phyloP scores from a whole-genome alignment of 2,797 vertebrate genomes.

The Thripadectes ignobilis region DNA sequence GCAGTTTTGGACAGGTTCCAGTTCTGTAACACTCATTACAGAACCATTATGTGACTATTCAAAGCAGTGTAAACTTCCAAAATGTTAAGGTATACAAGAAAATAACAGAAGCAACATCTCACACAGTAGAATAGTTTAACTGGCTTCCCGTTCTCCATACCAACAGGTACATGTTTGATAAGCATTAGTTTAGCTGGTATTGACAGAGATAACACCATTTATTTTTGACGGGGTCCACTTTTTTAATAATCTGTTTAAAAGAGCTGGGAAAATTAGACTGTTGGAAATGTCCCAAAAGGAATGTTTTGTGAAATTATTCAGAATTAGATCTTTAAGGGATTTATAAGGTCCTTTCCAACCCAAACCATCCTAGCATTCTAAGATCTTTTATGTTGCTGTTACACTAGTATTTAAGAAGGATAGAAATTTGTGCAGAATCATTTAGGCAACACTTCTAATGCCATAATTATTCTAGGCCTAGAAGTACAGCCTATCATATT shows the following conservation, averaged over 20 bases:
- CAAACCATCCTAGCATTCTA: not conserved
- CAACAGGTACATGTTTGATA: not conserved
- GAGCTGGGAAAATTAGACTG: not conserved
- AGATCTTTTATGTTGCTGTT: not conserved
- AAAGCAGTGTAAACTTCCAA: not conserved
- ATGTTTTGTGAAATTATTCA: not conserved
- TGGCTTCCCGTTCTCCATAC: not conserved
- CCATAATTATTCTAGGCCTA: not conserved
- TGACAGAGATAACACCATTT: not conserved
- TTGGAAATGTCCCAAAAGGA: not conserved
- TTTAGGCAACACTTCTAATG: not conserved
- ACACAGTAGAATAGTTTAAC: not conserved
- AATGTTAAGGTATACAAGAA: not conserved
- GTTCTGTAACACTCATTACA: not conserved
- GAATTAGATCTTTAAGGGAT: not conserved
- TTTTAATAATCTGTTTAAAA: not conserved
- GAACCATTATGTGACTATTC: rapidly evolving
- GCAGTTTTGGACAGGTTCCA: not conserved
- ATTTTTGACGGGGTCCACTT: not conserved
- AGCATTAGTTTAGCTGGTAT: not conserved
- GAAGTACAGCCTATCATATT: not conserved
- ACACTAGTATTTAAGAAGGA: not conserved
- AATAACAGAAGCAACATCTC: not conserved
- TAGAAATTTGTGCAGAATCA: not conserved
- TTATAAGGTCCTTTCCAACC: not conserved